These are phyloP conservation scores for Archips xylosteana DNA, from an alignment of 2,888 invertebrate species.

Conservation along the genomic window DNA sequence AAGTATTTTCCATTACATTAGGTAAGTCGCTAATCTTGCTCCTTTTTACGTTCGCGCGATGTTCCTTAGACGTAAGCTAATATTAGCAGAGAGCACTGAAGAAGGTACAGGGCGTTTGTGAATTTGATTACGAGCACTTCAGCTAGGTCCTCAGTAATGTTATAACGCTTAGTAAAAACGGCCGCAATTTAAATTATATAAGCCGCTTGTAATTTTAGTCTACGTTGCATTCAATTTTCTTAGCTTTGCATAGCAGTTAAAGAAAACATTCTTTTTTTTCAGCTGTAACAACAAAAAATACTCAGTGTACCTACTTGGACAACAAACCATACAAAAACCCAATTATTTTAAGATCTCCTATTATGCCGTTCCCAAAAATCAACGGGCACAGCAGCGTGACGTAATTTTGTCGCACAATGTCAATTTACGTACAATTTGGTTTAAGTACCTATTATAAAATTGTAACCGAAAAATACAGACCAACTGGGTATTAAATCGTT, in stretches of 20 bases:
- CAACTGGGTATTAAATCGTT: slow-evolving; percentile 2
- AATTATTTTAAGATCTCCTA: slow-evolving; percentile 42
- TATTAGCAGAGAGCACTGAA: slow-evolving; percentile 60
- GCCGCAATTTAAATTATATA: slow-evolving; percentile 44
- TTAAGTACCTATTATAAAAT: slow-evolving; percentile 9
- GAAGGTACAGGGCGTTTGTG: slow-evolving; percentile 52
- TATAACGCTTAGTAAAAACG: slow-evolving; percentile 48
- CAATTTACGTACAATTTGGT: neutral
- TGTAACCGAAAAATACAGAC: neutral
- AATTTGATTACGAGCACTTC: slow-evolving; percentile 60
- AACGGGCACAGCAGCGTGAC: slow-evolving; percentile 8
- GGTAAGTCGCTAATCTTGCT: slow-evolving; percentile 69
- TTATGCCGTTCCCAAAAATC: slow-evolving; percentile 15
- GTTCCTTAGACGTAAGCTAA: slow-evolving; percentile 54
- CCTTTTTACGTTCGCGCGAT: slow-evolving; percentile 54
- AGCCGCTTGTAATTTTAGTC: slow-evolving; percentile 4
- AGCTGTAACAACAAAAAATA: neutral
- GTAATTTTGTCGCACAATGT: neutral
- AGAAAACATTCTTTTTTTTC: neutral
- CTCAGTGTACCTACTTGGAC: no score
- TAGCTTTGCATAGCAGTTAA: neutral
- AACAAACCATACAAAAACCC: neutral
- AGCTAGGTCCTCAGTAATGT: slow-evolving; percentile 40
- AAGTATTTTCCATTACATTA: slow-evolving; percentile 74
- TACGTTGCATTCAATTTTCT: slow-evolving; percentile 37